These are phyloP conservation scores for Ceyx margarethae DNA, from an alignment of 2,113 vertebrate species.

Conservation along the genomic window DNA sequence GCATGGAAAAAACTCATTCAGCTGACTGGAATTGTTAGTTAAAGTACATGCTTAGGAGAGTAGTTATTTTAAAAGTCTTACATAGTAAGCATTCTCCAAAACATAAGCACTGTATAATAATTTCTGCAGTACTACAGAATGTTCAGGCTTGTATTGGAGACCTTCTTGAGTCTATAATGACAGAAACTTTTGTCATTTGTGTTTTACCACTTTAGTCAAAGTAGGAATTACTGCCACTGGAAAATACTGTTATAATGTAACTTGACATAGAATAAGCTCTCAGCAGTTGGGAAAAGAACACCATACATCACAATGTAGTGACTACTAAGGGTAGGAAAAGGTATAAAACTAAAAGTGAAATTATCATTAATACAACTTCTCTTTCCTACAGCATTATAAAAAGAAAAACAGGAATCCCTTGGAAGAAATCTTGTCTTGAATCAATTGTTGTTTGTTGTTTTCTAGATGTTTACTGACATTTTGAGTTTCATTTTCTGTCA, in stretches of 20 bases:
- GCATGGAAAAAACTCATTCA: not conserved
- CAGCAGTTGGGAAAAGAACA: not conserved
- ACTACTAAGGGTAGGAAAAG: not conserved
- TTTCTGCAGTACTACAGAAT: not conserved
- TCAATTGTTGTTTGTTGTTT: not conserved
- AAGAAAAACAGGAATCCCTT: not conserved
- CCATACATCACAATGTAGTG: not conserved
- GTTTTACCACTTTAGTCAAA: not conserved
- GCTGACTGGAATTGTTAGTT: not conserved
- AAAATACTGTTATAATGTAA: slow-evolving; percentile 6
- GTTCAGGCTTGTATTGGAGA: not conserved
- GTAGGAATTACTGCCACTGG: not conserved
- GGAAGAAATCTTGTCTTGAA: not conserved
- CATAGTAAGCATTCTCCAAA: not conserved
- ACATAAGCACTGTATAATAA: not conserved
- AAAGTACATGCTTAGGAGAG: not conserved
- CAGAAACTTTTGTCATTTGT: slow-evolving; percentile 1
- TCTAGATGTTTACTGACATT: not conserved
- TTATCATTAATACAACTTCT: not conserved
- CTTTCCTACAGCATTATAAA: not conserved
- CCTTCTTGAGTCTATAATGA: not conserved
- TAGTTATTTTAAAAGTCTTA: not conserved
- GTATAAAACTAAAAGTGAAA: not conserved
- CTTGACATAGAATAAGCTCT: not conserved
- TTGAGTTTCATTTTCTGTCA: slow-evolving; percentile 16